A percentile compares a stretch with the other conserved stretches of the same genome.
Evolutionary conservation across 2,888 invertebrate genomes (phyloP).

Genomic region (Drosophila lacicola): DNA sequence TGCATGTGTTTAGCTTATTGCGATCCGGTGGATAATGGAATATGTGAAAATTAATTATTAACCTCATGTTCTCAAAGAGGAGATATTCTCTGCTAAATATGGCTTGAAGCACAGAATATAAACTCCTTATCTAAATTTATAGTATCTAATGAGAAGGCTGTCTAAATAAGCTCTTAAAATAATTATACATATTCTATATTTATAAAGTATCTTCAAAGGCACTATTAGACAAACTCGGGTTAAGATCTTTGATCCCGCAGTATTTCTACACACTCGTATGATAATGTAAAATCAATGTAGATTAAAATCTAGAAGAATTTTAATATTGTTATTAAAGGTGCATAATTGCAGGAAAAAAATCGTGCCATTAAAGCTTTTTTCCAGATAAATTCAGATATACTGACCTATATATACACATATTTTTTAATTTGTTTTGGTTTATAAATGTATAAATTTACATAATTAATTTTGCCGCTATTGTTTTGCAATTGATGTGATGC

Average conservation of each 20-base stretch:
- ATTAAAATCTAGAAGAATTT: no score
- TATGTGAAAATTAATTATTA: constrained; percentile 20
- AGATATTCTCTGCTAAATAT: background rate
- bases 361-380: background rate
- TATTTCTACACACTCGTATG: no score
- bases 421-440: background rate
- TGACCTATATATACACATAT: background rate
- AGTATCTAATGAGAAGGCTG: no score
- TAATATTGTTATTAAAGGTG: no score
- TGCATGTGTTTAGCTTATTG: constrained; percentile 23
- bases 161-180: no score
- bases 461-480: constrained; percentile 54
- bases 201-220: no score
- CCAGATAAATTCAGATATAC: background rate
- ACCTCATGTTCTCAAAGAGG: constrained; percentile 1
- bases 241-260: no score
- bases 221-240: no score
- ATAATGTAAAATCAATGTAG: no score
- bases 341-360: background rate
- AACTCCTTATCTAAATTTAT: no score
- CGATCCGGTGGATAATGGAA: background rate
- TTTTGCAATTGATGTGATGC: constrained; percentile 43
- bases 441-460: constrained; percentile 42
- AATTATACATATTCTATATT: no score
- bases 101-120: background rate